Evolutionary conservation across 2,888 invertebrate species (phyloP).

Genomic region (Argynnis bischoffii): DNA sequence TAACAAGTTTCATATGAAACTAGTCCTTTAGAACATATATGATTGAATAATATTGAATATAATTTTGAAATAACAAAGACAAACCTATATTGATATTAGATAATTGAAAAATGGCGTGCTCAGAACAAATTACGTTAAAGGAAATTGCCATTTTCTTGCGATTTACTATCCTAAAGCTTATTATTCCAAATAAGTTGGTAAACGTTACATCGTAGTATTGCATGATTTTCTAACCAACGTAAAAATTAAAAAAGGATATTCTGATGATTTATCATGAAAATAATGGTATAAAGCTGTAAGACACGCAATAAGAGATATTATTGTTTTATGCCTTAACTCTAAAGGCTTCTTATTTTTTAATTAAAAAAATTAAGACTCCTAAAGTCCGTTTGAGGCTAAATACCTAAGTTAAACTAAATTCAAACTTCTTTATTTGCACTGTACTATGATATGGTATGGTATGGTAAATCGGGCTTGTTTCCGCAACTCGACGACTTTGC

Average conservation of each 20-base stretch:
- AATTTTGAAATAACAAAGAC: constrained; percentile 73
- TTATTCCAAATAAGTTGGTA: constrained; percentile 31
- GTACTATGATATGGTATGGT: no score
- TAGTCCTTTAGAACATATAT: neutral
- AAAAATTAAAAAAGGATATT: constrained; percentile 22
- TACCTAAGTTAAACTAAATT: no score
- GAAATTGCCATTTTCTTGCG: constrained; percentile 74
- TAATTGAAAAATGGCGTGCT: constrained; percentile 79
- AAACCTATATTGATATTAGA: constrained; percentile 79
- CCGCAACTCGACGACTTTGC: no score
- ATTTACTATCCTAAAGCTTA: constrained; percentile 51
- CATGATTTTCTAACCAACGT: constrained; percentile 16
- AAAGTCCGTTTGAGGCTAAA: no score
- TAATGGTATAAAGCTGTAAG: constrained; percentile 19
- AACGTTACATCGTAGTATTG: constrained; percentile 20
- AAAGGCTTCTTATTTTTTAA: no score
- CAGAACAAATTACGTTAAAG: constrained; percentile 68
- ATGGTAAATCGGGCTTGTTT: no score
- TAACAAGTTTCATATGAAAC: no score
- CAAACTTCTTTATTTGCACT: no score
- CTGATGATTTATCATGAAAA: constrained; percentile 21
- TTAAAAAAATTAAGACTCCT: no score
- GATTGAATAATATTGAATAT: constrained; percentile 47
- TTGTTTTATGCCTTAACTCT: no score
- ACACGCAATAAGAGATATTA: constrained; percentile 18